Conservation (phyloP, 92 coral and sea anemone genomes). For the Epizoanthus illoricatus region DNA sequence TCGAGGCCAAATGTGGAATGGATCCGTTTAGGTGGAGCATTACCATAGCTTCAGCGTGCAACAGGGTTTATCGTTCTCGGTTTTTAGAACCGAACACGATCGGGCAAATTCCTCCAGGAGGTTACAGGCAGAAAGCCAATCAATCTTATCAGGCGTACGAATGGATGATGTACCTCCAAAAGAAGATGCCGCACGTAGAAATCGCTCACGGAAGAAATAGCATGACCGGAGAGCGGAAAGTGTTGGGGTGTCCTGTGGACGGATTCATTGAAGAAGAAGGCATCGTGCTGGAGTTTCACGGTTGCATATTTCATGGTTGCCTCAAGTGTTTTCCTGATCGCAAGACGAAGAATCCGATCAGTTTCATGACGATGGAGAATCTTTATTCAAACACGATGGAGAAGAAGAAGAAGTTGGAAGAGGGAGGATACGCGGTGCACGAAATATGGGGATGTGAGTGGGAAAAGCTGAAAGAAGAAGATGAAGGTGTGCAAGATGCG, state of each 20-base stretch:
- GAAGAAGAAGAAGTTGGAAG: neutral
- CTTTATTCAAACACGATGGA: neutral
- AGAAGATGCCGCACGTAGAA: neutral
- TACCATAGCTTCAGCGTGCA: slow-evolving; percentile 7
- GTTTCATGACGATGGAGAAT: neutral
- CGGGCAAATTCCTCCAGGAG: slow-evolving; percentile 20
- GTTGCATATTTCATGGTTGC: neutral
- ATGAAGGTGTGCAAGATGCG: neutral
- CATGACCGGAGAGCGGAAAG: neutral
- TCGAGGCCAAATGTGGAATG: neutral
- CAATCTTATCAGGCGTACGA: slow-evolving; percentile 1
- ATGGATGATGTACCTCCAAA: neutral
- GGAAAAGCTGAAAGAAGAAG: neutral
- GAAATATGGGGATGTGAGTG: neutral
- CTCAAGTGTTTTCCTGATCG: neutral
- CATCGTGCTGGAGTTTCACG: neutral
- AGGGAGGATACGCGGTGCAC: neutral
- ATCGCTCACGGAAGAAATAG: neutral
- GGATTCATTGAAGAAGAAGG: neutral
- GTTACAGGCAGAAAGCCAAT: neutral
- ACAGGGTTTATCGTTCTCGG: neutral
- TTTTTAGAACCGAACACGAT: neutral
- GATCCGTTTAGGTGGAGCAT: neutral
- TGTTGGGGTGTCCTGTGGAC: neutral
- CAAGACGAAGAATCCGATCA: neutral